These are phyloP conservation scores for Zelleria hepariella DNA, from an alignment of 2,888 invertebrate genomes.

Conservation along the genomic window DNA sequence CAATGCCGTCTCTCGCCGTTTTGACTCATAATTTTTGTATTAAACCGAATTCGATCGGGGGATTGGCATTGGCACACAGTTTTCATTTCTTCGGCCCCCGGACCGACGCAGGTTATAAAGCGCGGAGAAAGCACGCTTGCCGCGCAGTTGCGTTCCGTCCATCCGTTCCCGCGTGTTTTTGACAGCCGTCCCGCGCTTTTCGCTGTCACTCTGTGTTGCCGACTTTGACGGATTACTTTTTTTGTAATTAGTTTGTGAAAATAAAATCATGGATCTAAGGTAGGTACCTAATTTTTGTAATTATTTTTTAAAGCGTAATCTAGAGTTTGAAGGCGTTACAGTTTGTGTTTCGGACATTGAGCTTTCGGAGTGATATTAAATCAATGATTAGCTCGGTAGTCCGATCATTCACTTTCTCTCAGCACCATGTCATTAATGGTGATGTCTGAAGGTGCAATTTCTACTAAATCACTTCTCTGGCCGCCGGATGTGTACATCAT, in stretches of 20 bases:
- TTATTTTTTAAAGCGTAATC: neutral
- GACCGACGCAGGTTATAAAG: constrained; percentile 55
- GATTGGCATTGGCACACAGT: constrained; percentile 56
- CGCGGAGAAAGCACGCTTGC: constrained; percentile 56
- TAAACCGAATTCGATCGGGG: constrained; percentile 35
- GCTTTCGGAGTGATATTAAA: neutral
- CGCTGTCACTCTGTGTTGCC: neutral
- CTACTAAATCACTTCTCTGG: neutral
- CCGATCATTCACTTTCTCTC: neutral
- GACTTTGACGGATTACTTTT: constrained; percentile 40
- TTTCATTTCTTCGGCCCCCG: constrained; percentile 57
- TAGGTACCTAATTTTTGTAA: constrained; percentile 28
- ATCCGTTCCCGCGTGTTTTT: constrained; percentile 25
- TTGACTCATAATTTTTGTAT: constrained; percentile 7
- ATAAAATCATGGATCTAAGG: constrained; percentile 43
- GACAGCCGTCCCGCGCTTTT: constrained; percentile 40
- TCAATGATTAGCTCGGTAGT: neutral
- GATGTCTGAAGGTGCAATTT: neutral
- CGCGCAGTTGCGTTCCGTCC: constrained; percentile 40
- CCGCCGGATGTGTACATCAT: neutral
- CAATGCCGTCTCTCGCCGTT: neutral
- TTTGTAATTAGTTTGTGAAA: constrained; percentile 27
- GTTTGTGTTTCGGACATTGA: too few relatives aligned
- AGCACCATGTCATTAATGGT: neutral
- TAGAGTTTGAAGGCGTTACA: neutral